Conservation (phyloP, 2,888 invertebrate species). For the Oxytorus armatus region DNA sequence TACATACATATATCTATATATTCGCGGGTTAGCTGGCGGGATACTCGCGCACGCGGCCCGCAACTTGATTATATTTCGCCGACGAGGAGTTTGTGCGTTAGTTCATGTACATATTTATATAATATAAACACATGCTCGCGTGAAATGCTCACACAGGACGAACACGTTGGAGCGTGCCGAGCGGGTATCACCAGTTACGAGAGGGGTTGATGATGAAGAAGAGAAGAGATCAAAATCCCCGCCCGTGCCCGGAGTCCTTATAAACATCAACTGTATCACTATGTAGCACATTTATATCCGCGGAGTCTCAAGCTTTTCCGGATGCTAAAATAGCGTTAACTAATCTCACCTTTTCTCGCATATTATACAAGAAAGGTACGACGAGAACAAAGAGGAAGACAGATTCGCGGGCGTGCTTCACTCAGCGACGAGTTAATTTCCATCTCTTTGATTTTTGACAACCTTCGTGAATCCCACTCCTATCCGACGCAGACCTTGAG, state of each 20-base stretch:
- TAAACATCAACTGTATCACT: constrained; percentile 18
- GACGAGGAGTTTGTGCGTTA: constrained; percentile 60
- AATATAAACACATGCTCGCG: not conserved
- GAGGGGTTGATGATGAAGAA: constrained; percentile 31
- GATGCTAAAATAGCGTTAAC: constrained; percentile 76
- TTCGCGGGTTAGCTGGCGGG: constrained; percentile 17
- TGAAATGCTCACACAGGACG: constrained; percentile 36
- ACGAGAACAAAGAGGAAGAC: constrained; percentile 4
- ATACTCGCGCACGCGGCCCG: constrained; percentile 27
- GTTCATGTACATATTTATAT: constrained; percentile 28
- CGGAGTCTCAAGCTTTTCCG: constrained; percentile 43
- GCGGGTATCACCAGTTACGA: constrained; percentile 40
- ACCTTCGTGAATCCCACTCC: constrained; percentile 68
- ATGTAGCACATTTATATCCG: constrained; percentile 9
- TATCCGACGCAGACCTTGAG: constrained; percentile 35
- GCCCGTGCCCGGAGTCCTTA: constrained; percentile 11
- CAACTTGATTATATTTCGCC: constrained; percentile 68
- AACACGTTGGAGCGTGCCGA: constrained; percentile 50
- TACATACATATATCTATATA: constrained; percentile 4
- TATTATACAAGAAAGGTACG: constrained; percentile 4
- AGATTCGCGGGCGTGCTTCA: constrained; percentile 42
- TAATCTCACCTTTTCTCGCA: constrained; percentile 70
- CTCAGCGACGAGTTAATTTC: constrained; percentile 76
- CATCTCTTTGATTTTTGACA: constrained; percentile 83
- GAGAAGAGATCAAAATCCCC: constrained; percentile 52